Conservation (phyloP, 2,113 vertebrate species). For the Hystrix brachyura region DNA sequence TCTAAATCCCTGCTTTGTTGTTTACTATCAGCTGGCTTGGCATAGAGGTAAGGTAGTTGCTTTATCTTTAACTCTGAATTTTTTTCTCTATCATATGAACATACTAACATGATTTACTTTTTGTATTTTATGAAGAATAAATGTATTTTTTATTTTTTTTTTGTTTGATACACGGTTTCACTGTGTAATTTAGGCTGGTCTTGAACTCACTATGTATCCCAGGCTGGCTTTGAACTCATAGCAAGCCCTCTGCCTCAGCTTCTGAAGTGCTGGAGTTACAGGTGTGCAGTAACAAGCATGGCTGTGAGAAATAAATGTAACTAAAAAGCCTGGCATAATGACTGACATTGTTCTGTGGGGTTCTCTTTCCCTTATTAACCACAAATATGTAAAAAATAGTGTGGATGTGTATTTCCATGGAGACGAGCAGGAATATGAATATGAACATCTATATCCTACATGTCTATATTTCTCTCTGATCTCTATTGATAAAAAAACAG, state of each 20-base stretch:
- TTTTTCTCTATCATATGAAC: slow-evolving; percentile 27
- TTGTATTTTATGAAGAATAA: neutral
- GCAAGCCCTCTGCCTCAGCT: neutral
- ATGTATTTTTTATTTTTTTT: neutral
- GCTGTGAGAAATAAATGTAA: neutral
- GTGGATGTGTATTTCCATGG: neutral
- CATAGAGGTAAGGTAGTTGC: neutral
- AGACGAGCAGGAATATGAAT: neutral
- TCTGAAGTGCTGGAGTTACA: neutral
- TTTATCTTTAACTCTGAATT: neutral
- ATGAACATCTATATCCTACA: neutral
- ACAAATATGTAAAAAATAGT: neutral
- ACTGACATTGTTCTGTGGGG: neutral
- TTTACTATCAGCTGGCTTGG: neutral
- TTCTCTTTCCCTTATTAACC: neutral
- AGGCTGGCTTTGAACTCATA: neutral
- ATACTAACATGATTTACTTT: neutral
- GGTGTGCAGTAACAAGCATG: too few relatives aligned
- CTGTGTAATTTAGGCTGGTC: neutral
- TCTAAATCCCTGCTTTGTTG: slow-evolving; percentile 30
- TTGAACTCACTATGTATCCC: neutral
- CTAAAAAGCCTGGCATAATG: neutral
- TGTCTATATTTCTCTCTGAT: neutral
- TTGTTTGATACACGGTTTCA: neutral
- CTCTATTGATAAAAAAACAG: neutral